phyloP scores from a whole-genome alignment of 1,140 invertebrate genomes.

The Sycobia sp. region DNA sequence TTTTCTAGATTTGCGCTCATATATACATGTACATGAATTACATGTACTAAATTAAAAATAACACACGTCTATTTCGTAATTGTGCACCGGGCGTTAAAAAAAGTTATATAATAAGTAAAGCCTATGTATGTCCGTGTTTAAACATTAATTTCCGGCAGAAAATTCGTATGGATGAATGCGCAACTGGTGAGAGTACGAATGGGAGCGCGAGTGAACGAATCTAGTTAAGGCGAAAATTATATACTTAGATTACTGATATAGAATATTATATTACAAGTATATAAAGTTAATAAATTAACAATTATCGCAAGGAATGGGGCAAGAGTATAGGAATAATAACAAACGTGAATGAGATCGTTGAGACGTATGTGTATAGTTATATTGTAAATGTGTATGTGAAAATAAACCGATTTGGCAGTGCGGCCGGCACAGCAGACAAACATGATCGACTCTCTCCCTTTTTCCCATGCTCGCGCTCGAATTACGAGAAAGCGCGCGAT shows the following conservation, averaged over 20 bases:
- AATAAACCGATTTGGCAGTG: slow-evolving; percentile 26
- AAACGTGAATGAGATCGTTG: slow-evolving; percentile 23
- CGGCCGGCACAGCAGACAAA: slow-evolving; percentile 16
- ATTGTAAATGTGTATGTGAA: slow-evolving; percentile 34
- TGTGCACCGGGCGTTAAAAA: slow-evolving; percentile 15
- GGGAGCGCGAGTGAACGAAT: neutral
- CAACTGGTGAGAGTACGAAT: neutral
- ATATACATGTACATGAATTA: slow-evolving; percentile 14
- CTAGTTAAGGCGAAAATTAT: slow-evolving; percentile 20
- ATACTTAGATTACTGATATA: slow-evolving; percentile 26
- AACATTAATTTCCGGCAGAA: slow-evolving; percentile 4
- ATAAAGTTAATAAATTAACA: slow-evolving; percentile 29
- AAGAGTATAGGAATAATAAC: slow-evolving; percentile 2
- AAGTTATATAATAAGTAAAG: slow-evolving; percentile 20
- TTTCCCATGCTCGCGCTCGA: slow-evolving; percentile 12
- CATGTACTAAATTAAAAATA: slow-evolving; percentile 3
- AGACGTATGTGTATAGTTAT: slow-evolving; percentile 33
- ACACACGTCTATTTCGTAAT: slow-evolving; percentile 16
- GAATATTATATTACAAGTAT: slow-evolving; percentile 34
- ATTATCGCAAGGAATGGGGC: slow-evolving; percentile 26
- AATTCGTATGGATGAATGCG: neutral
- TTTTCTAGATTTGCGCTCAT: slow-evolving; percentile 26
- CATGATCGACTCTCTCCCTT: slow-evolving; percentile 1
- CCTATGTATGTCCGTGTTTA: slow-evolving; percentile 11
- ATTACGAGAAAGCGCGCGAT: slow-evolving; percentile 3